These are phyloP conservation scores for Antidorcas marsupialis DNA, from an alignment of 2,113 vertebrate genomes.

Conservation along the genomic window DNA sequence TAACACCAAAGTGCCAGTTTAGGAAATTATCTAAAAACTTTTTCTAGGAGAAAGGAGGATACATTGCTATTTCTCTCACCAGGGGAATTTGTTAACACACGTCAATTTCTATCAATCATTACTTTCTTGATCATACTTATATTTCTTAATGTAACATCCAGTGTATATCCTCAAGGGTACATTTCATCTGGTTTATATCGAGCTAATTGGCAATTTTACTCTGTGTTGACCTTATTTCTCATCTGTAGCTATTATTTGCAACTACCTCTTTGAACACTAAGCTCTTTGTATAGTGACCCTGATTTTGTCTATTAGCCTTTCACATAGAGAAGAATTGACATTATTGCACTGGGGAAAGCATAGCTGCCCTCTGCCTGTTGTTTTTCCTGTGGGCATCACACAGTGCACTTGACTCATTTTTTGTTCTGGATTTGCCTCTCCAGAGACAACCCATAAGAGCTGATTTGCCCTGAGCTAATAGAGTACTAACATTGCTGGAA, in stretches of 20 bases:
- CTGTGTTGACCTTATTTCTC: constrained; percentile 44
- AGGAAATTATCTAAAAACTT: neutral
- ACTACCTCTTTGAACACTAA: neutral
- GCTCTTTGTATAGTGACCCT: constrained; percentile 8
- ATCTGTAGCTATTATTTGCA: neutral
- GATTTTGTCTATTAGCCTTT: constrained; percentile 52
- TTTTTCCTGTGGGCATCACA: neutral
- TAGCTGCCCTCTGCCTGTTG: neutral
- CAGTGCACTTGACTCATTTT: neutral
- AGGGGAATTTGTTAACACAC: neutral
- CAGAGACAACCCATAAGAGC: neutral
- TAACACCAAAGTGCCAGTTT: neutral
- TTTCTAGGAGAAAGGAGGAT: neutral
- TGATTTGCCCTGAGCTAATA: neutral
- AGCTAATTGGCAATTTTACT: constrained; percentile 50
- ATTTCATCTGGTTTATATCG: constrained; percentile 35
- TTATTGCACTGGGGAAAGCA: neutral
- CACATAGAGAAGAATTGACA: neutral
- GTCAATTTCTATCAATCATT: constrained; percentile 4
- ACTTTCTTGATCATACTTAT: neutral
- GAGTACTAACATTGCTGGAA: neutral
- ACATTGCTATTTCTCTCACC: neutral
- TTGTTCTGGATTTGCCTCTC: neutral
- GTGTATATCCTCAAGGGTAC: constrained; percentile 1
- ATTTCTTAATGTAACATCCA: constrained; percentile 20